Conservation (phyloP, 1,140 invertebrate species). For the Oryctes rhinoceros region DNA sequence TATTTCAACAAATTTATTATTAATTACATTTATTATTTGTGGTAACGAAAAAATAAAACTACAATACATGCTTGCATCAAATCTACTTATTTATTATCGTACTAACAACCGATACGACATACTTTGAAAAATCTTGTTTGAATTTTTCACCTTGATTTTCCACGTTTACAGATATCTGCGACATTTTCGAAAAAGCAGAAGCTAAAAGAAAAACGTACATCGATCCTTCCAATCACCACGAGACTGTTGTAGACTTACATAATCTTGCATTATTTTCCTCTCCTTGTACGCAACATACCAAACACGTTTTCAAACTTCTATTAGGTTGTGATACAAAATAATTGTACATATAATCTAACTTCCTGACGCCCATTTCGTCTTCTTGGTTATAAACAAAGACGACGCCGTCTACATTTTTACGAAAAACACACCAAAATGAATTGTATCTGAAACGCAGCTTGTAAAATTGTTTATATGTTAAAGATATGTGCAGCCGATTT, state of each 20-base stretch:
- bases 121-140: conserved; percentile 46
- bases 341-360: conserved; percentile 47
- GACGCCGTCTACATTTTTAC: conserved; percentile 43
- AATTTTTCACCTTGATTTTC: conserved; percentile 45
- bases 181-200: conserved; percentile 44
- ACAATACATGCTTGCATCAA: background rate
- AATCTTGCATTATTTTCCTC: conserved; percentile 42
- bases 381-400: conserved; percentile 45
- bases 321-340: conserved; percentile 45
- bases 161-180: conserved; percentile 44
- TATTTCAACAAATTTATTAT: too few relatives aligned
- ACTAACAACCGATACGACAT: conserved; percentile 44
- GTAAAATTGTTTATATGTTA: background rate
- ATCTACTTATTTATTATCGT: conserved; percentile 38
- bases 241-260: conserved; percentile 42
- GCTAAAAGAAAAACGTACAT: conserved; percentile 42
- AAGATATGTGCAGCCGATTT: background rate
- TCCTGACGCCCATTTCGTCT: conserved; percentile 42
- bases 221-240: background rate
- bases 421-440: conserved; percentile 44
- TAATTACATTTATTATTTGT: too few relatives aligned
- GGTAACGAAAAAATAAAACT: background rate
- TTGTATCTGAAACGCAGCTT: conserved; percentile 38
- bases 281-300: conserved; percentile 41
- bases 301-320: conserved; percentile 40